Conservation (phyloP, 2,888 invertebrate species). For the Noctua janthe region DNA sequence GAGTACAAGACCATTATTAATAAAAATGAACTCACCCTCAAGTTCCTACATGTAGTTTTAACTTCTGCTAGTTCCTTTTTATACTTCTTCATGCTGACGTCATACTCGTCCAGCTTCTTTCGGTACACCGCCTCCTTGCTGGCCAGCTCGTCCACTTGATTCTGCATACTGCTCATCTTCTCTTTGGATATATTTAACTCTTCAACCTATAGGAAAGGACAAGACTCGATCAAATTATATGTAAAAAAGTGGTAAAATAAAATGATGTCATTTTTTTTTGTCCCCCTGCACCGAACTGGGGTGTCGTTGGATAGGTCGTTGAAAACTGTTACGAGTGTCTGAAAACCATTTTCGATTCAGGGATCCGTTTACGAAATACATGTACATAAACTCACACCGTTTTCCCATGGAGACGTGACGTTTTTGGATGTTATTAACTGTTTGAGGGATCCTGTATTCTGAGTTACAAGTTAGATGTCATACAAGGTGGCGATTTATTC, state of each 20-base stretch:
- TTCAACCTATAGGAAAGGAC: slow-evolving; percentile 73
- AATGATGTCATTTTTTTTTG: no score
- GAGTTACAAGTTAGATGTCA: no score
- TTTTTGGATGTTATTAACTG: no score
- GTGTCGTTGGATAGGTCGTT: neutral
- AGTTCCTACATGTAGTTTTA: slow-evolving; percentile 68
- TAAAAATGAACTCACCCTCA: slow-evolving; percentile 68
- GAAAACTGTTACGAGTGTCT: neutral
- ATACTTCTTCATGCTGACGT: slow-evolving; percentile 78
- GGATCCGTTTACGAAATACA: no score
- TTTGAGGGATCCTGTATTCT: no score
- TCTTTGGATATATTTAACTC: slow-evolving; percentile 80
- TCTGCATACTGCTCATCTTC: slow-evolving; percentile 72
- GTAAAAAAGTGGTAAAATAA: no score
- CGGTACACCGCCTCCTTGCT: slow-evolving; percentile 75
- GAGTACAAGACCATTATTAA: neutral
- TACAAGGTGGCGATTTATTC: no score
- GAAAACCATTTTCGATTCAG: neutral
- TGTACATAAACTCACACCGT: no score
- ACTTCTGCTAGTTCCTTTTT: slow-evolving; percentile 68
- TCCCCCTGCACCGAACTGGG: no score
- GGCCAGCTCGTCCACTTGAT: slow-evolving; percentile 75
- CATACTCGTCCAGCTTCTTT: slow-evolving; percentile 75
- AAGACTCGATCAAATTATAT: neutral
- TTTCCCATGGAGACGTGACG: no score